Evolutionary conservation across 2,888 invertebrate species (phyloP).

Genomic region (Cataglyphis altisquamis): DNA sequence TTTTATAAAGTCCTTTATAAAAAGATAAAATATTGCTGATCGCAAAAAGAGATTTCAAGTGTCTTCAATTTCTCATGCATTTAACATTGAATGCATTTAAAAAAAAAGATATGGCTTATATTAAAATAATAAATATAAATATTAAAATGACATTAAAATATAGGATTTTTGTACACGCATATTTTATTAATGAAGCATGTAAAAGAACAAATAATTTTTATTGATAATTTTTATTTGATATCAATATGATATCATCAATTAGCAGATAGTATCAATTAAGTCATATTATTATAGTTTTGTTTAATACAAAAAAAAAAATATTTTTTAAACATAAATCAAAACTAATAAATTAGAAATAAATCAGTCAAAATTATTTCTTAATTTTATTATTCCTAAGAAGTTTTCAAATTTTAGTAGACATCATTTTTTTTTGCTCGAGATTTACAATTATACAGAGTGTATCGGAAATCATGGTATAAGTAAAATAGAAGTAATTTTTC

Average conservation of each 20-base stretch:
- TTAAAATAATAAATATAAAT: background rate
- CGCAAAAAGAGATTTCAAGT: background rate
- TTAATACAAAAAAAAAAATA: background rate
- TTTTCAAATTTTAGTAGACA: background rate
- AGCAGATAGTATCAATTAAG: background rate
- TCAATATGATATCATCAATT: background rate
- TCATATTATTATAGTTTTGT: background rate
- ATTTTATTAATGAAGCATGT: background rate
- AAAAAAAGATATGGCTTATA: background rate
- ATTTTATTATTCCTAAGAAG: background rate
- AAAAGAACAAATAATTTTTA: background rate
- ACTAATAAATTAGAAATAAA: background rate
- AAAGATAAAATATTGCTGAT: slow-evolving; percentile 1
- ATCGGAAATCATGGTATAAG: background rate
- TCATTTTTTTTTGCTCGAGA: background rate
- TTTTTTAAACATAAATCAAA: background rate
- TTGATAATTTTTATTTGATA: background rate
- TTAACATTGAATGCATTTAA: background rate
- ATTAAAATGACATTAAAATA: background rate
- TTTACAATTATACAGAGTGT: background rate
- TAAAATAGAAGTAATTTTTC: background rate
- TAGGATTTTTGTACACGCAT: background rate
- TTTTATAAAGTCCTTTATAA: background rate
- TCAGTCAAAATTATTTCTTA: background rate
- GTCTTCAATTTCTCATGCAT: slow-evolving; percentile 5